Percentiles rank a stretch among this genome's conserved stretches.
These are phyloP conservation scores for Vimba vimba DNA, from an alignment of 2,113 vertebrate genomes.

Conservation along the genomic window DNA sequence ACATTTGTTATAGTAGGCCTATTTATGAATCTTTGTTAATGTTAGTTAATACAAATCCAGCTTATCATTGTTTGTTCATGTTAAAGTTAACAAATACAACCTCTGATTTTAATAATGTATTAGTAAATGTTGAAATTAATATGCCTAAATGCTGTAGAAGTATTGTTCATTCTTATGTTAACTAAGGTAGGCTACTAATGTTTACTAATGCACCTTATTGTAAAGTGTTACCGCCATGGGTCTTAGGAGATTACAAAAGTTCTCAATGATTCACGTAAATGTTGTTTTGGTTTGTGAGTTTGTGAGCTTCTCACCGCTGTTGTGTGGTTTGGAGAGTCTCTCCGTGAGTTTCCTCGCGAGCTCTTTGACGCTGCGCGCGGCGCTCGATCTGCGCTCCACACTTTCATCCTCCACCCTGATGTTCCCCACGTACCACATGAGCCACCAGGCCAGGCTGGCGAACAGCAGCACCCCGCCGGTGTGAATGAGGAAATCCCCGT, in stretches of 20 bases:
- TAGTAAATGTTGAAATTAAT: no score
- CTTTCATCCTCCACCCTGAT: conserved; percentile 55
- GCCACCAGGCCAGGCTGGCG: conserved; percentile 71
- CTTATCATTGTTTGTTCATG: no score
- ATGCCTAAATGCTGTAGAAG: no score
- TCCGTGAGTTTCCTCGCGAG: conserved; percentile 68
- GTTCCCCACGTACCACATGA: conserved; percentile 79
- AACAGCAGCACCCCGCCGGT: conserved; percentile 72
- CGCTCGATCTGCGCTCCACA: neutral
- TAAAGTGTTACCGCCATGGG: no score
- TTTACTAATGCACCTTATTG: no score
- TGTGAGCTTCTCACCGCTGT: neutral
- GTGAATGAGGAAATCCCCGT: conserved; percentile 79
- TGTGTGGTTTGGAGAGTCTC: conserved; percentile 57
- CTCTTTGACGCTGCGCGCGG: conserved; percentile 53
- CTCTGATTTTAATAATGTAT: no score
- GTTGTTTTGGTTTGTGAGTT: neutral
- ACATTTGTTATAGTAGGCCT: no score
- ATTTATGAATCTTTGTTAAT: no score
- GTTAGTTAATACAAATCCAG: no score
- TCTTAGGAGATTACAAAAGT: neutral
- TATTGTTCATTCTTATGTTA: no score
- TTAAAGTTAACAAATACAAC: no score
- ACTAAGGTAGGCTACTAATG: no score
- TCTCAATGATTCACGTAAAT: neutral